phyloP scores from a whole-genome alignment of 2,888 invertebrate genomes.

The Heliconius ismenius region DNA sequence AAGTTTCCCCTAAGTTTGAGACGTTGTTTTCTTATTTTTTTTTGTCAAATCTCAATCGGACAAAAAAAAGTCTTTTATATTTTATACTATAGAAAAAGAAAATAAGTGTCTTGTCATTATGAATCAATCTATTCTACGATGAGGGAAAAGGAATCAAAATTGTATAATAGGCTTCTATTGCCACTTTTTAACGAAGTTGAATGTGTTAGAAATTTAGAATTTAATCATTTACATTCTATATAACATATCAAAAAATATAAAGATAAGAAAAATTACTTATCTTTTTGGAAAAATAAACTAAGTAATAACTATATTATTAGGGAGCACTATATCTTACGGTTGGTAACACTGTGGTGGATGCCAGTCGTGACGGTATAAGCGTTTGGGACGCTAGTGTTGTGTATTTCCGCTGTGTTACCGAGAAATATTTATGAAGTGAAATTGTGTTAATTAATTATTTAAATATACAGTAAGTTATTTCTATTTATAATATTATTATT shows the following conservation, averaged over 20 bases:
- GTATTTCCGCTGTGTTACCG: background rate
- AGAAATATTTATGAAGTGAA: background rate
- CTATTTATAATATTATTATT: background rate
- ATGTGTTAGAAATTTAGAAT: background rate
- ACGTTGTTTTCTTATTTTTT: too few species aligned
- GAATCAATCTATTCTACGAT: too few species aligned
- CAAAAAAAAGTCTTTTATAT: too few species aligned
- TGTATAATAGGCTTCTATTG: too few species aligned
- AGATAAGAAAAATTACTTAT: background rate
- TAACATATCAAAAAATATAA: background rate
- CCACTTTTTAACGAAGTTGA: too few species aligned
- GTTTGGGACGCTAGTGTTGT: slow-evolving; percentile 28
- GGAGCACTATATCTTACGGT: background rate
- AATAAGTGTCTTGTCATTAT: too few species aligned
- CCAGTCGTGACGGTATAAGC: slow-evolving; percentile 35
- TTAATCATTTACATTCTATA: background rate
- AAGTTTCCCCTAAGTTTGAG: too few species aligned
- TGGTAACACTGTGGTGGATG: slow-evolving; percentile 31
- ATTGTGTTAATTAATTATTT: background rate
- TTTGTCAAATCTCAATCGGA: too few species aligned
- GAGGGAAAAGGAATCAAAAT: too few species aligned
- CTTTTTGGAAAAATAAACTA: background rate
- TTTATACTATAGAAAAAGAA: too few species aligned
- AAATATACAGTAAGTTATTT: slow-evolving; percentile 11
- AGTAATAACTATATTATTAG: background rate